Evolutionary conservation across 2,113 vertebrate genomes (phyloP).

Genomic region (Tretioscincus oriximinensis): DNA sequence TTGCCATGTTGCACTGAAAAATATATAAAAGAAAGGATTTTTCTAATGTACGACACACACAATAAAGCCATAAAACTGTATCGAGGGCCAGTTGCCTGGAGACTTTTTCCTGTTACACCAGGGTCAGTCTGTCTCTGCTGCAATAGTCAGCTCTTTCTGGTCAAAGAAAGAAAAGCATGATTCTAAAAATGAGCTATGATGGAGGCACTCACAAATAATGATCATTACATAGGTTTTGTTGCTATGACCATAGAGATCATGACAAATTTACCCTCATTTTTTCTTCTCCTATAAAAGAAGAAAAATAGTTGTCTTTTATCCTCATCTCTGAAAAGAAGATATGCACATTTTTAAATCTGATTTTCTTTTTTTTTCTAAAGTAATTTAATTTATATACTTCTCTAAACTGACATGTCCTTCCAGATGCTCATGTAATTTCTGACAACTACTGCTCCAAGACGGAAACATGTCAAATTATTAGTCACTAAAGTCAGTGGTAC

Average conservation of each 20-base stretch:
- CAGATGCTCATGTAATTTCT: not conserved
- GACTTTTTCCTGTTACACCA: constrained; percentile 15
- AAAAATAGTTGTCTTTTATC: constrained; percentile 20
- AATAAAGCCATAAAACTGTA: too few species aligned
- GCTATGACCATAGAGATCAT: not conserved
- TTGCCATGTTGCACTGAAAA: too few species aligned
- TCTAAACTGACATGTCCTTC: too few species aligned
- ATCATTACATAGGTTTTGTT: constrained; percentile 6
- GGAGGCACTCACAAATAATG: constrained; percentile 35
- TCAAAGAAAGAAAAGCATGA: constrained; percentile 47
- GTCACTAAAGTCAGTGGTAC: not conserved
- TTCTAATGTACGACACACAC: too few species aligned
- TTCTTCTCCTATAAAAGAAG: not conserved
- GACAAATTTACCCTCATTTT: not conserved
- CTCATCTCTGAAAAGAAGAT: constrained; percentile 33
- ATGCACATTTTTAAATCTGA: not conserved
- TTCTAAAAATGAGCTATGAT: constrained; percentile 22
- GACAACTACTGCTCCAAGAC: not conserved
- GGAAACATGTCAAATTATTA: not conserved
- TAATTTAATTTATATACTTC: not conserved
- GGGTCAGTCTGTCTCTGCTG: constrained; percentile 50
- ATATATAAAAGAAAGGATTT: too few species aligned
- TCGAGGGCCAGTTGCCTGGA: too few species aligned
- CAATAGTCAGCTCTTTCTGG: constrained; percentile 16
- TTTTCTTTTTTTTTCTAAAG: not conserved